Conservation (phyloP, 2,797 vertebrate species). For the Orestias chungarensis region DNA sequence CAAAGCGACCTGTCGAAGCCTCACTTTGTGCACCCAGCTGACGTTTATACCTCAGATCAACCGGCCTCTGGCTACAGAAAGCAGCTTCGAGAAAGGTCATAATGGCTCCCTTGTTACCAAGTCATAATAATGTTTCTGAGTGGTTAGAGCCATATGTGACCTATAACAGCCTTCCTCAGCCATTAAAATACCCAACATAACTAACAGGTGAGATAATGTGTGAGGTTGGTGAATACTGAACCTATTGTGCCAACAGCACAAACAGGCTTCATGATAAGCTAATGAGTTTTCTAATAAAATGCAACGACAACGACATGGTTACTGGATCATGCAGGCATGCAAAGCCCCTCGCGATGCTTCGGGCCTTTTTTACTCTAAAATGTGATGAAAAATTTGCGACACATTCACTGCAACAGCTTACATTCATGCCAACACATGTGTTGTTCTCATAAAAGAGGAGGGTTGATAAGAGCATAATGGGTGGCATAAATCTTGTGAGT, state of each 20-base stretch:
- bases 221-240: constrained; percentile 29
- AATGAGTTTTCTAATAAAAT: constrained; percentile 28
- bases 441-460: constrained; percentile 64
- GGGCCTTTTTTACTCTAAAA: constrained; percentile 14
- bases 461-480: constrained; percentile 1
- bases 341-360: constrained; percentile 24
- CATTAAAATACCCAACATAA: constrained; percentile 10
- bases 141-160: neutral
- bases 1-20: neutral
- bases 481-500: neutral
- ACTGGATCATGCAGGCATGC: constrained; percentile 26
- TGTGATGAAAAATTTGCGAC: constrained; percentile 58
- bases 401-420: constrained; percentile 54
- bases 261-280: constrained; percentile 27
- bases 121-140: neutral
- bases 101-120: constrained; percentile 2
- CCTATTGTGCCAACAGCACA: constrained; percentile 26
- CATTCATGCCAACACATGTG: constrained; percentile 72
- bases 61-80: constrained; percentile 14
- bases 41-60: constrained; percentile 3
- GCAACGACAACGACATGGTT: constrained; percentile 26
- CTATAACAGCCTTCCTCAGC: constrained; percentile 1
- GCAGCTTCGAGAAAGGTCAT: constrained; percentile 14
- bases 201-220: constrained; percentile 39
- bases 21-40: neutral